phyloP scores from a whole-genome alignment of 2,888 invertebrate genomes.

The Catocala sponsa region DNA sequence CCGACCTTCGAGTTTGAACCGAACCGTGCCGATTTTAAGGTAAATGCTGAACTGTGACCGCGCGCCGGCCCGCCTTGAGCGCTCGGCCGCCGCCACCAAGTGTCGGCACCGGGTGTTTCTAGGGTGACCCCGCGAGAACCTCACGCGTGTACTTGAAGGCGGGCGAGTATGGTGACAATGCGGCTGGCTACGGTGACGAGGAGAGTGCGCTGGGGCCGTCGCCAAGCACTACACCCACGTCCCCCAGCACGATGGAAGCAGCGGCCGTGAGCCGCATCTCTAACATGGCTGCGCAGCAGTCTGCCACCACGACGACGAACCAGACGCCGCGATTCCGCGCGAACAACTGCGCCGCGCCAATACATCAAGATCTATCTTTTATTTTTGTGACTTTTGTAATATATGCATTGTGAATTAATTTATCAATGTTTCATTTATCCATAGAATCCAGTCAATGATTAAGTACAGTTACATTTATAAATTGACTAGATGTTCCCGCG shows the following conservation, averaged over 20 bases:
- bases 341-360: not conserved
- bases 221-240: not conserved
- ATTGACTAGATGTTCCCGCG: too few species aligned
- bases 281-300: not conserved
- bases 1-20: slow-evolving; percentile 67
- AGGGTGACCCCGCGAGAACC: slow-evolving; percentile 48
- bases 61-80: not conserved
- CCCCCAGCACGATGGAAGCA: not conserved
- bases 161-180: slow-evolving; percentile 80
- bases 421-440: not conserved
- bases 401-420: not conserved
- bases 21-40: slow-evolving; percentile 76
- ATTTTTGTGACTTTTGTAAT: not conserved
- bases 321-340: not conserved
- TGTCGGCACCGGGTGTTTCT: slow-evolving; percentile 47
- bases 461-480: too few species aligned
- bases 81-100: slow-evolving; percentile 31
- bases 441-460: too few species aligned
- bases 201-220: not conserved
- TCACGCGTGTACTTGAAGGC: slow-evolving; percentile 66
- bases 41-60: slow-evolving; percentile 33
- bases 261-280: not conserved
- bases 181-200: slow-evolving; percentile 63
- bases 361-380: not conserved
- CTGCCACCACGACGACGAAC: too few species aligned